Base-by-base conservation (phyloP, 2,797 vertebrate species). In the Pseudochaenichthys georgianus region DNA sequence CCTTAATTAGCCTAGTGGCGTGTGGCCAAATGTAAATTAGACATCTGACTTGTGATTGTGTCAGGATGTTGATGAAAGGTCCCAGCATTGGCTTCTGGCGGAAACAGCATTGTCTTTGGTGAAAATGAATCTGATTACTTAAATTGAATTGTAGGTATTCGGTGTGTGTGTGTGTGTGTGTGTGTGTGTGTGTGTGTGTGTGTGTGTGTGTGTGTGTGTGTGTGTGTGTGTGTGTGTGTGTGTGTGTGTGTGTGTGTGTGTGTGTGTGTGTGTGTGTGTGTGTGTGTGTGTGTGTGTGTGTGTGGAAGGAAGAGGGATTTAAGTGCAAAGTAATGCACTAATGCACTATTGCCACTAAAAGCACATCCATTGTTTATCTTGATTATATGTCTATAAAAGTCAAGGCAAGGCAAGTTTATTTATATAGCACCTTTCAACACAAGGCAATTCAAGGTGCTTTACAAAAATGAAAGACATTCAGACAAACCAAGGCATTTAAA, bases 1-100 rank as follows among this genome's bases (percentile, higher is more conserved):
- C 82, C 90, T 91, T 93, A 92, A 94, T 94, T 92, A 91, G 85
- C 87, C 80, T 8, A 1, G 50, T 85, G 88, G 92, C 87, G 76
- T 58, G 43, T 48, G 48, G 84, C 85, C 92, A 93, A 81, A 89
- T 89, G 85, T 87, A 91, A 93, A 92, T 92, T 73, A 86, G 84
- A 87, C 88, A 83, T 86, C 75, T 80, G 83, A 89, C 75, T 77
- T 82, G 84, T 75, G 78, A 92, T 75, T 80, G 78, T 88, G 88
- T 92, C 88, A 85, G 85, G 86, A 86, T 89, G 82, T 81, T 88
- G 88, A 91, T 81, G 78, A 90, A 85, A 91, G 70, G 64, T 68
- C 77, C 81, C 58, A 68, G 63, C 75, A 48, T 51, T 64, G 78
- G 82, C 83, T 87, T 70, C 73, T 54, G 82, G 83, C 21, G 28